phyloP scores from a whole-genome alignment of 1,140 invertebrate species.

The Halesus radiatus region DNA sequence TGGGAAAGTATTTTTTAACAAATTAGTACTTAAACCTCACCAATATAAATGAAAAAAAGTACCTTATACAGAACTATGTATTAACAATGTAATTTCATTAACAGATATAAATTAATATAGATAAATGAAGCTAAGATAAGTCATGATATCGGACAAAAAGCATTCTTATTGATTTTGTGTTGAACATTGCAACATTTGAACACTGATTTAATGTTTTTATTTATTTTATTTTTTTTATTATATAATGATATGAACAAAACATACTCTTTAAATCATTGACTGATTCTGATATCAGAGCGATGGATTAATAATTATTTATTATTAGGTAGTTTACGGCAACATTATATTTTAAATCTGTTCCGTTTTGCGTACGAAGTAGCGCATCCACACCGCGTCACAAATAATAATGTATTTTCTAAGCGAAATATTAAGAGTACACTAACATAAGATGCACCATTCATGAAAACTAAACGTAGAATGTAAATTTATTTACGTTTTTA shows the following conservation, averaged over 20 bases:
- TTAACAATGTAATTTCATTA: too few relatives aligned
- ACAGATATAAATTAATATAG: too few relatives aligned
- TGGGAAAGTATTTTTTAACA: conserved; percentile 15
- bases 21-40: conserved; percentile 4
- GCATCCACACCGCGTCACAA: background rate
- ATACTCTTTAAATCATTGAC: background rate
- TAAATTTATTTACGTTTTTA: conserved; percentile 32
- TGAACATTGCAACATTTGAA: too few relatives aligned
- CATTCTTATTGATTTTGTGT: too few relatives aligned
- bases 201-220: too few relatives aligned
- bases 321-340: background rate
- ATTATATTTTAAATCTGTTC: background rate
- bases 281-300: conserved; percentile 7
- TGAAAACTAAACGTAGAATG: conserved; percentile 13
- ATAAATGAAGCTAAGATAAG: too few relatives aligned
- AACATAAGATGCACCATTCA: conserved; percentile 19
- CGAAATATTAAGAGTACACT: conserved; percentile 15
- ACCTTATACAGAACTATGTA: too few relatives aligned
- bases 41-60: too few relatives aligned
- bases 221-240: too few relatives aligned
- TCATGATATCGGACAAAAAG: too few relatives aligned
- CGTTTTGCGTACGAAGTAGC: background rate
- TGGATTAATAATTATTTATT: conserved; percentile 7
- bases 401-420: conserved; percentile 4
- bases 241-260: background rate